These are phyloP conservation scores for Philopedon plagiatum DNA, from an alignment of 2,888 invertebrate species.

Conservation along the genomic window DNA sequence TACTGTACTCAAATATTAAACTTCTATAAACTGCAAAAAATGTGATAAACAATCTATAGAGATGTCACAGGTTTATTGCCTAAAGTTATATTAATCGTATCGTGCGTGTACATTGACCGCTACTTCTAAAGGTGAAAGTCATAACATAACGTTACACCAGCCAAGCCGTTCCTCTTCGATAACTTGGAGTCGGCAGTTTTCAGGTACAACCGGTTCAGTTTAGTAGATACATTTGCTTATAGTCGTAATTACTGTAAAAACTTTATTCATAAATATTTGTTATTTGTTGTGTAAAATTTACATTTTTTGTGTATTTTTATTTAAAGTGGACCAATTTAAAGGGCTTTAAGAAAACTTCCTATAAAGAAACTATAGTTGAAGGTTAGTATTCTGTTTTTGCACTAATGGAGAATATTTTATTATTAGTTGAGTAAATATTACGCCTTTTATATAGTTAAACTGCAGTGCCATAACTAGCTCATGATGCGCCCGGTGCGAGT, in stretches of 20 bases:
- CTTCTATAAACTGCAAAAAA: background rate
- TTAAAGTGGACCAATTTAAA: no score
- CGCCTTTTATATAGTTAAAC: no score
- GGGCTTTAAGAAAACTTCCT: no score
- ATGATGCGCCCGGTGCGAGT: no score
- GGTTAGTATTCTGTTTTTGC: no score
- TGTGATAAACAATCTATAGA: no score
- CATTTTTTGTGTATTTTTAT: background rate
- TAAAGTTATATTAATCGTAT: background rate
- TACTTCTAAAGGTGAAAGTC: conserved; percentile 26
- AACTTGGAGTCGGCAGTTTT: conserved; percentile 35
- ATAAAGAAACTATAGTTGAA: background rate
- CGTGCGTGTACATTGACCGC: conserved; percentile 8
- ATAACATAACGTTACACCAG: conserved; percentile 11
- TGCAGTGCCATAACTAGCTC: no score
- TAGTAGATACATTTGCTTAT: background rate
- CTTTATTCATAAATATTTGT: background rate
- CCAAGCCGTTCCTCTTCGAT: conserved; percentile 21
- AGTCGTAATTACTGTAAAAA: background rate
- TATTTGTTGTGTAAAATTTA: background rate
- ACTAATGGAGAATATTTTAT: no score
- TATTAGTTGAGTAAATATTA: no score
- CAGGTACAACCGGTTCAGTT: conserved; percentile 5
- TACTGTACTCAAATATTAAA: no score
- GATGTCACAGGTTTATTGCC: no score